A percentile compares a stretch with the other conserved stretches of the same genome.
Conservation (phyloP, 1,140 invertebrate genomes). For the Anastatus disparis region DNA sequence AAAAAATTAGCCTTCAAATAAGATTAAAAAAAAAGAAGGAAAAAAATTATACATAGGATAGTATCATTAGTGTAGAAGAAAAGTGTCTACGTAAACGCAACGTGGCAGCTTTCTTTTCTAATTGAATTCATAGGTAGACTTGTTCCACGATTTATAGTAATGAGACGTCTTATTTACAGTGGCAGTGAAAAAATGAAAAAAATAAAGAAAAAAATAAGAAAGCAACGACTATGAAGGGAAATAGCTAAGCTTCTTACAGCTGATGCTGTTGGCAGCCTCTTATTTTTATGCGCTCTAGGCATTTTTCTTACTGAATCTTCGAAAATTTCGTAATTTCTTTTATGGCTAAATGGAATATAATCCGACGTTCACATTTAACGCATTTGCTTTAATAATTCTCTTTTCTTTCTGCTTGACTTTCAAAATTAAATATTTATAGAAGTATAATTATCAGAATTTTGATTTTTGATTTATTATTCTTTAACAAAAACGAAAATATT, state of each 20-base stretch:
- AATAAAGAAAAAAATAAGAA: no score
- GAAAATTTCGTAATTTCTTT: conserved; percentile 33
- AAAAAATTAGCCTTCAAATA: no score
- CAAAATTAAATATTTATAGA: no score
- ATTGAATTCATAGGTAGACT: conserved; percentile 50
- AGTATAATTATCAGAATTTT: no score
- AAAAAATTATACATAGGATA: conserved; percentile 12
- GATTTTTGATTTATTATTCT: no score
- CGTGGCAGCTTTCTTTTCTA: conserved; percentile 36
- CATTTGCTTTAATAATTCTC: not conserved
- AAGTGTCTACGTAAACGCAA: conserved; percentile 25
- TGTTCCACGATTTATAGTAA: conserved; percentile 53
- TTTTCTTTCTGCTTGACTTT: no score
- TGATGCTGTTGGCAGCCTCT: conserved; percentile 31
- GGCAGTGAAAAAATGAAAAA: no score
- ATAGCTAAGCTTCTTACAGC: conserved; percentile 55
- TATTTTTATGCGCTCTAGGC: conserved; percentile 44
- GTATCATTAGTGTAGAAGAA: not conserved
- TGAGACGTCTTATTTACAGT: conserved; percentile 55
- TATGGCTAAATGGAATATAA: conserved; percentile 29
- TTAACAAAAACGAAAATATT: no score
- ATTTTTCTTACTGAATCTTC: conserved; percentile 15
- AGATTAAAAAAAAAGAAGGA: no score
- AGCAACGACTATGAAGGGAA: conserved; percentile 47
- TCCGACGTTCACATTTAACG: not conserved